These are phyloP conservation scores for Plotosus lineatus DNA, from an alignment of 2,113 vertebrate genomes.

Conservation along the genomic window DNA sequence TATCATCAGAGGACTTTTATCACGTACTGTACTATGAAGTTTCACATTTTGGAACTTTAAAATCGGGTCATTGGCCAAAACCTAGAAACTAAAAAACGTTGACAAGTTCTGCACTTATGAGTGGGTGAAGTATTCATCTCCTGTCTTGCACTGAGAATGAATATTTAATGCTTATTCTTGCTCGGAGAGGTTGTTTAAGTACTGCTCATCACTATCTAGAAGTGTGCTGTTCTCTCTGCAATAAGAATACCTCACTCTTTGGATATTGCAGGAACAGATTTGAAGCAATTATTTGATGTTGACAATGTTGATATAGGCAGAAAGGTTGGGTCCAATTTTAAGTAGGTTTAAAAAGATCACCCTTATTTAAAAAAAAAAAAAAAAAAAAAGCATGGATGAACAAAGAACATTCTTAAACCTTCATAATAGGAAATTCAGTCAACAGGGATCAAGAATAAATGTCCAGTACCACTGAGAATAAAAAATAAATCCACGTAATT, in stretches of 20 bases:
- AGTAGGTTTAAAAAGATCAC: not conserved
- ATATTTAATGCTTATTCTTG: conserved; percentile 4
- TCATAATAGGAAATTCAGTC: not conserved
- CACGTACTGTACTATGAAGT: not conserved
- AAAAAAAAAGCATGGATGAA: not conserved
- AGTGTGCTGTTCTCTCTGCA: conserved; percentile 12
- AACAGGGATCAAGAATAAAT: not conserved
- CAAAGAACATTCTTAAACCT: not conserved
- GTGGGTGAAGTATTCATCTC: not conserved
- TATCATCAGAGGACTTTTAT: not conserved
- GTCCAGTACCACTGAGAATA: not conserved
- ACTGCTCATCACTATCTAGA: not conserved
- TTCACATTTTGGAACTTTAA: not conserved
- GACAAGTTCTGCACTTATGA: not conserved
- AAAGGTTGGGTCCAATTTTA: not conserved
- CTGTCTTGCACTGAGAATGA: not conserved
- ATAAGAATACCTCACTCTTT: not conserved
- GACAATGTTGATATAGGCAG: not conserved
- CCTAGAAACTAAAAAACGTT: no score
- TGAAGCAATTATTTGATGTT: no score
- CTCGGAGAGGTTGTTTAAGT: not conserved
- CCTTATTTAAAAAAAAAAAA: not conserved
- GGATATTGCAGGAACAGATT: not conserved
- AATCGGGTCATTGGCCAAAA: not conserved
- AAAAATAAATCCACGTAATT: conserved; percentile 11